A percentile compares a stretch with the other conserved stretches of the same genome.
Evolutionary conservation across 2,888 invertebrate genomes (phyloP).

Genomic region (Loripinus fragilis): DNA sequence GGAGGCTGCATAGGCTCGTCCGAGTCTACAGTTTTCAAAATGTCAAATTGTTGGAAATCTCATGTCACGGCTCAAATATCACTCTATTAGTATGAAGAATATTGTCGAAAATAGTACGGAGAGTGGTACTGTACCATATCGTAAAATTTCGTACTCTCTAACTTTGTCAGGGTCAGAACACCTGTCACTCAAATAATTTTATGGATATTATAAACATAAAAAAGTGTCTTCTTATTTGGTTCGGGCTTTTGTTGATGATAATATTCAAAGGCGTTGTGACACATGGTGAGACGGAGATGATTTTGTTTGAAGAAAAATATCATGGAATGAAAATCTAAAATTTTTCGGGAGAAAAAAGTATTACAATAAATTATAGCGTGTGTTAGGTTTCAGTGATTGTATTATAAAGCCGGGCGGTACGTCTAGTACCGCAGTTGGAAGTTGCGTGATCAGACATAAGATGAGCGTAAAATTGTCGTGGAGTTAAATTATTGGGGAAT

Average conservation of each 20-base stretch:
- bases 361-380: not conserved
- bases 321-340: not conserved
- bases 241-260: not conserved
- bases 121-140: not conserved
- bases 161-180: not conserved
- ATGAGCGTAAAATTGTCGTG: not conserved
- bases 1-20: too few species aligned
- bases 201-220: not conserved
- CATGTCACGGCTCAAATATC: too few species aligned
- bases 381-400: constrained; percentile 5
- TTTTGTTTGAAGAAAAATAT: not conserved
- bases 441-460: constrained; percentile 8
- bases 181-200: constrained; percentile 13
- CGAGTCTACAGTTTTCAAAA: too few species aligned
- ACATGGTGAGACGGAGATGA: not conserved
- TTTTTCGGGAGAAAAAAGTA: not conserved
- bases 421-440: constrained; percentile 5
- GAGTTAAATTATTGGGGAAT: not conserved
- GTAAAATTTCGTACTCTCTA: constrained; percentile 11
- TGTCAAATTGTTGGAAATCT: too few species aligned
- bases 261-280: not conserved
- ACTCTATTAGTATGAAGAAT: not conserved
- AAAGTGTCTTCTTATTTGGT: not conserved
- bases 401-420: constrained; percentile 3
- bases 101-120: not conserved